These are phyloP conservation scores for Thomomys bottae DNA, from an alignment of 2,113 vertebrate genomes.

Conservation along the genomic window DNA sequence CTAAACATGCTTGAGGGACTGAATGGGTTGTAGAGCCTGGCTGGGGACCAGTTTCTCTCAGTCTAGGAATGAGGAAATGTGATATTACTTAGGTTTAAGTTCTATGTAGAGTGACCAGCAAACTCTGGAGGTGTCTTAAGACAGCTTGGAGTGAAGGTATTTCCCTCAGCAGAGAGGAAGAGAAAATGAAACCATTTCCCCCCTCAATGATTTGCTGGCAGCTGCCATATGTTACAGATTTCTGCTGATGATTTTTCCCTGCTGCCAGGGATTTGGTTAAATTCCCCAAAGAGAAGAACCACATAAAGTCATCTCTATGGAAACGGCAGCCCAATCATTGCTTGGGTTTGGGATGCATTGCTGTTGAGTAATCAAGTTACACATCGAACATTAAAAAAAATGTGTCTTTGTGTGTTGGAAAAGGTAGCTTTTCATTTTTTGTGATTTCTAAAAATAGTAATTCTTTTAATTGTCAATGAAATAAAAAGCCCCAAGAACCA, in stretches of 20 bases:
- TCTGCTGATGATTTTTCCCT: conserved; percentile 55
- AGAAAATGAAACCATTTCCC: conserved; percentile 32
- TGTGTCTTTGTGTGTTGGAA: neutral
- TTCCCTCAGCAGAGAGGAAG: conserved; percentile 32
- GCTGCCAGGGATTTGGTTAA: conserved; percentile 65
- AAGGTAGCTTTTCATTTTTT: conserved; percentile 49
- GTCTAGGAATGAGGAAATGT: neutral
- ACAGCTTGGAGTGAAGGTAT: conserved; percentile 20
- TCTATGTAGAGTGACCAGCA: neutral
- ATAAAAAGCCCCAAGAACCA: conserved; percentile 18
- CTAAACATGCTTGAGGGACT: neutral
- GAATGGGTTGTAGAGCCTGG: neutral
- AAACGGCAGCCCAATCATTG: conserved; percentile 69
- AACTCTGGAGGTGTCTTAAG: conserved; percentile 5
- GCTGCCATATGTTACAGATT: conserved; percentile 12
- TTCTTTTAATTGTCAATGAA: neutral
- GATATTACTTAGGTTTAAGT: conserved; percentile 15
- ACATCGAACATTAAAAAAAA: neutral
- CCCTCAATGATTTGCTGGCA: conserved; percentile 45
- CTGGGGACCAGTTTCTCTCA: neutral
- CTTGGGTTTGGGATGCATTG: conserved; percentile 43
- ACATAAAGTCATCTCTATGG: conserved; percentile 74
- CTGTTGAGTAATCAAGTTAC: conserved; percentile 24
- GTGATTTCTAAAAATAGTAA: conserved; percentile 16
- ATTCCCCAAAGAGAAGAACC: conserved; percentile 77